Evolutionary conservation across 2,113 vertebrate species (phyloP).

Genomic region (Suncus etruscus): DNA sequence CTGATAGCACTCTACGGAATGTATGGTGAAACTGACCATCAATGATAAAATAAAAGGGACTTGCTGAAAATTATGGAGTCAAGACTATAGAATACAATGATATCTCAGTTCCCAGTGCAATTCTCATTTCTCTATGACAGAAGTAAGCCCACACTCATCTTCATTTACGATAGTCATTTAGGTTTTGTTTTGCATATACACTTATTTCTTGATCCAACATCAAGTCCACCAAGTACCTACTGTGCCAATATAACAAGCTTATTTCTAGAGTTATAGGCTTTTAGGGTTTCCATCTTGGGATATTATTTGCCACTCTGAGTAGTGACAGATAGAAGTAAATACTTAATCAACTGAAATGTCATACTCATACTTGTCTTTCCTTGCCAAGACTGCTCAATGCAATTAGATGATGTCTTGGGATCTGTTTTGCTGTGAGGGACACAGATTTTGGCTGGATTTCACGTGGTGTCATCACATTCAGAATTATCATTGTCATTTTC

Average conservation of each 20-base stretch:
- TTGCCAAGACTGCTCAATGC: background rate
- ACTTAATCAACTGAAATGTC: background rate
- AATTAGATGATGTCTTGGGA: background rate
- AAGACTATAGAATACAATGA: background rate
- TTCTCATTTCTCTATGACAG: background rate
- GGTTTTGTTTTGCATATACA: background rate
- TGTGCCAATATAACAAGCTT: background rate
- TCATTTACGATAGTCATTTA: background rate
- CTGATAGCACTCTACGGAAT: rapidly evolving
- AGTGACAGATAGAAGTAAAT: background rate
- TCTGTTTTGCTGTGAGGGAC: background rate
- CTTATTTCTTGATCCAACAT: background rate
- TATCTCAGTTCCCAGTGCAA: background rate
- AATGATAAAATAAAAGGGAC: background rate
- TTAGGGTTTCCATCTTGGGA: background rate
- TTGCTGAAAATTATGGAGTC: background rate
- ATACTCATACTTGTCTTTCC: background rate
- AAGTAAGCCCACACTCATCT: no score
- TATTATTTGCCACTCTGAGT: background rate
- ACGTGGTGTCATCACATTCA: background rate
- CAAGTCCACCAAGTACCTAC: background rate
- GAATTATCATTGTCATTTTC: background rate
- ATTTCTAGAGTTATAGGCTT: background rate
- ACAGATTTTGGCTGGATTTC: background rate
- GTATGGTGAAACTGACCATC: background rate